Base-by-base conservation (phyloP, 2,113 vertebrate species). In the Tympanuchus pallidicinctus region DNA sequence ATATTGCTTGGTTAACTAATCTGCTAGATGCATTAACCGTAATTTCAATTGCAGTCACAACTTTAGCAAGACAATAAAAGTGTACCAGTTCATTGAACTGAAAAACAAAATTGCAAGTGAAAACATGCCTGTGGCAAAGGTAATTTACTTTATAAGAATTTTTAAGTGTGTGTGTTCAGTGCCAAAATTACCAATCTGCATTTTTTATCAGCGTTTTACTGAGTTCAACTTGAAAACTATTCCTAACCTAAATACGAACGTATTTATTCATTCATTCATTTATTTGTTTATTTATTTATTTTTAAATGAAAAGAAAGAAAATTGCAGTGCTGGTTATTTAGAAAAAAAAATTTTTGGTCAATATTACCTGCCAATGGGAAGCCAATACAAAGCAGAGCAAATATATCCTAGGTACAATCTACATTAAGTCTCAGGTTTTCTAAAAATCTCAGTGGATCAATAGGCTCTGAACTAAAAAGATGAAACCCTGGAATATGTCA, bases 51-150 rank as follows among this genome's bases (percentile, higher is more conserved):
- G n/a, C 60, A 78, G 45, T 83, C 47, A 92, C 78, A 75, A 85
- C 57, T 94, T 82, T 13, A 72, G 54, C 9, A 13, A 94, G 59
- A 83, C 38, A 96, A 64, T 91, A 60, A 93, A 92, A 83, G 61
- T 40, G 64, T 95, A 80, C 16, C 71, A 79, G 70, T 92, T 96
- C 71, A 88, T 18, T 92, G 77, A 92, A 82, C 54, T 86, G 45
- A 96, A 66, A 42, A 83, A 60, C 27, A 92, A 67, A 79, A 90
- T 43, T 7, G 59, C 61, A 45, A 52, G 27, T 32, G 45, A 67
- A 88, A 87, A 30, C 17, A 13, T 32, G 69, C 47, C 69, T 72
- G 27, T 57, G 70, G 69, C 71, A 82, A 73, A 89, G 19, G 34
- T 87, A 92, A 72, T 84, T 89, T 54, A 76, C 8, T 84, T 77